Percentiles rank a stretch among this genome's conserved stretches.
These are phyloP conservation scores for Petrocephalus schoutedeni DNA, from an alignment of 2,797 vertebrate genomes.

Conservation along the genomic window DNA sequence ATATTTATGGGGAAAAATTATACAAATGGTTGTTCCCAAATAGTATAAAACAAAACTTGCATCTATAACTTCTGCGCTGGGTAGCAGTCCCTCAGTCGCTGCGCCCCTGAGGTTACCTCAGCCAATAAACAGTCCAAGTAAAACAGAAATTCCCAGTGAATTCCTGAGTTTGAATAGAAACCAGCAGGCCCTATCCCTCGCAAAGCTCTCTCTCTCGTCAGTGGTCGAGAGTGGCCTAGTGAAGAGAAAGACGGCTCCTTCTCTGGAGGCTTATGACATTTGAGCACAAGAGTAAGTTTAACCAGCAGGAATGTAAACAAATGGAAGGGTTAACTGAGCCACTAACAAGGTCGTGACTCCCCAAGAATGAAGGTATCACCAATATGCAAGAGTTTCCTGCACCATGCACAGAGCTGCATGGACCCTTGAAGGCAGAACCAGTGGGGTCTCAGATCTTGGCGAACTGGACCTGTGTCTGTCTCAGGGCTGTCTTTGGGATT, in stretches of 20 bases:
- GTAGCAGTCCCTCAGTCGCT: background rate
- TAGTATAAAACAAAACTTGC: background rate
- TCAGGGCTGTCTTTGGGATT: background rate
- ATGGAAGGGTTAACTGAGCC: background rate
- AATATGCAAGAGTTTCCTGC: background rate
- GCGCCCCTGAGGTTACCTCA: background rate
- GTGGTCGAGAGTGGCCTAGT: background rate
- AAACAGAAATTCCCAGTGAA: background rate
- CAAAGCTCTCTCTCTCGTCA: background rate
- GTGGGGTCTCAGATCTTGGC: background rate
- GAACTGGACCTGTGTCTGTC: background rate
- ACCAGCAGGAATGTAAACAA: conserved; percentile 16
- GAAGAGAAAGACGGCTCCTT: background rate
- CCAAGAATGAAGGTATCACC: background rate
- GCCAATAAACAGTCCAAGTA: background rate
- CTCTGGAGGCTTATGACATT: background rate
- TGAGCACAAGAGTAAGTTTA: background rate
- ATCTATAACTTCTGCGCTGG: background rate
- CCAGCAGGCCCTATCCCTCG: background rate
- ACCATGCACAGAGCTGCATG: background rate
- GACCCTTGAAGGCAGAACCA: background rate
- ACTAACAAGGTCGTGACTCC: background rate
- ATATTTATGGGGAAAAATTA: background rate
- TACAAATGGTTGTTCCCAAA: background rate
- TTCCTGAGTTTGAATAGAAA: background rate